Base-by-base conservation (phyloP, 1,140 invertebrate genomes). In the Bombus turneri region DNA sequence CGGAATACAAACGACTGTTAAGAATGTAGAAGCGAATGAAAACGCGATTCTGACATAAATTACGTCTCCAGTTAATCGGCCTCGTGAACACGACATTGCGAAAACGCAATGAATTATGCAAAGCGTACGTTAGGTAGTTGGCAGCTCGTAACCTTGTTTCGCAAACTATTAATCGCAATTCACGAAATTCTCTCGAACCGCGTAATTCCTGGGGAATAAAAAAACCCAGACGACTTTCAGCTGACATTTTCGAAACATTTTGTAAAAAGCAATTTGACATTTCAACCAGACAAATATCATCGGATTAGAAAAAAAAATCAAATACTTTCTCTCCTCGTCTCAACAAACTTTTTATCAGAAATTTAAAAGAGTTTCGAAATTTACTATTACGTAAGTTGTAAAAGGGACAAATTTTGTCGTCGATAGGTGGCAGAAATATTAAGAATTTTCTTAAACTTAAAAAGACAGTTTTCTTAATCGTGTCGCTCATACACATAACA, bases 51-150 rank as follows among this genome's bases (percentile, higher is more conserved):
- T 57, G 43, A 75, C 73, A 57, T 75, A 37, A 75, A 75, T 75
- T 75, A 37, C 73, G 73, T 75, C 73, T 75, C n/a, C 73, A 31
- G 47, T 75, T 75, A 75, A 75, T 75, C 73, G 73, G 47, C 43
- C 22, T 28, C 47, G 73, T 37, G 59, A 64, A 43, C 59, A 22
- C 43, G 39, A 41, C 43, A 78, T 66, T 41, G 43, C 76, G 43
- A 78, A 41, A 64, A 78, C 57, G 25, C 57, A 34, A 64, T 78
- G 59, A 78, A 78, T 78, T 78, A 78, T 75, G 73, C 73, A 75
- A 37, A 75, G 57, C 73, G 73, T 57, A 75, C 47, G 73, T 75
- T 34, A 53, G 47, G 25, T 28, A 53, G 73, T 34, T 31, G 73
- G 59, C 39, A 59, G 59, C 59, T n/a, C 34, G 57, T 77, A 62